Evolutionary conservation across 2,888 invertebrate species (phyloP), one percentile per base, ranked within the genome.

Genomic region (Norana najaformis): DNA sequence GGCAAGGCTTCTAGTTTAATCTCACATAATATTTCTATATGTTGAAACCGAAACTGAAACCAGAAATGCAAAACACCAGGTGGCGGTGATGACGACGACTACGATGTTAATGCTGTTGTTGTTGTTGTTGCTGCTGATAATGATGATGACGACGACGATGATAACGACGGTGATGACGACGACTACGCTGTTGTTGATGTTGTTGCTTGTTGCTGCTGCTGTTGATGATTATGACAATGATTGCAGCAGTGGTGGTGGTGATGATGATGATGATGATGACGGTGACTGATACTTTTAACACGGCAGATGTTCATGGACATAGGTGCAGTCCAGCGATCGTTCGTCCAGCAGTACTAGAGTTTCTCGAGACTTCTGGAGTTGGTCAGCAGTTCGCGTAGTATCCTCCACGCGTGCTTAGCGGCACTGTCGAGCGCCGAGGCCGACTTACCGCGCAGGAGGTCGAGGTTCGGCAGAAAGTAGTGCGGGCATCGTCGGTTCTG

Each of bases 401-500:
- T 96, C 94, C 97, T 96, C 98, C 98, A 98, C 93, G 97, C 97
- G 94, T 98, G 97, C 95, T 98, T 98, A 89, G 98, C 97, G 14
- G 98, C 97, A 95, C 97, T 97, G 95, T 98, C 98, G 93, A 98
- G 95, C 47, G 94, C 93, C 6, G 97, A 97, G 93, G 97, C 97
- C 91, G 97, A 97, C 47, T 98, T 98, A 91, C 98, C 98, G 95
- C 97, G 97, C 95, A 98, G 98, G 92, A 98, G 96, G 95, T 98
- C 98, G 93, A 98, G 96, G 93, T 97, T 97, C 30, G 98, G 98
- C 91, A 98, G 96, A 95, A 98, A 98, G 94, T 98, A 98, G 95
- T 98, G 98, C 39, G 98, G 98, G 95, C 98, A 98, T 90, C 98
- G 96, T 89, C 98, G 96, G 95, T 98, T 98, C 95, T 99, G 98